Conservation (phyloP, 2,797 vertebrate species). For the Clarias pachynema region DNA sequence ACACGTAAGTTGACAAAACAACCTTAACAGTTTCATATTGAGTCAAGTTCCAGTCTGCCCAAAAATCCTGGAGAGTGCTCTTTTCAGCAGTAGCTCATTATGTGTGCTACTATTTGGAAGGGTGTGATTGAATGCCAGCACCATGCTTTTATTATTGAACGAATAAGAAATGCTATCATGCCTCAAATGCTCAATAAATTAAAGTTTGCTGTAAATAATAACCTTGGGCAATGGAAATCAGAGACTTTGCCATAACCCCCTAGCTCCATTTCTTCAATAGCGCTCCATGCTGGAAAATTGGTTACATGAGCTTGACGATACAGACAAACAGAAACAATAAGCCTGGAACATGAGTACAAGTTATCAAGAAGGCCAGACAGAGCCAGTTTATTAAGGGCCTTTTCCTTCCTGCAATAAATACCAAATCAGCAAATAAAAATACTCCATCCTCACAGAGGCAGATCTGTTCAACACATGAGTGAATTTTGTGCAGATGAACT, state of each 20-base stretch:
- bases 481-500: slow-evolving; percentile 7
- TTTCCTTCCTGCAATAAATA: slow-evolving; percentile 75
- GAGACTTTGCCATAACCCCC: not conserved
- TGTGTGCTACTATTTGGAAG: not conserved
- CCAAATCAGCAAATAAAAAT: slow-evolving; percentile 68
- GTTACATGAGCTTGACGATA: slow-evolving; percentile 52
- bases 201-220: not conserved
- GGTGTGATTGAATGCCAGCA: not conserved
- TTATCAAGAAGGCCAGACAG: slow-evolving; percentile 63
- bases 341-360: slow-evolving; percentile 68
- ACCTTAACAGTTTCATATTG: not conserved
- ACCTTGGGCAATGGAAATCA: not conserved
- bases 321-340: slow-evolving; percentile 60
- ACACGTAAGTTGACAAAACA: not conserved
- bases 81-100: not conserved
- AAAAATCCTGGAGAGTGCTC: not conserved
- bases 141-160: not conserved
- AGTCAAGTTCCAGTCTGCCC: not conserved
- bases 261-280: not conserved
- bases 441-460: slow-evolving; percentile 45
- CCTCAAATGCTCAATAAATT: not conserved
- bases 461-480: slow-evolving; percentile 75
- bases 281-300: not conserved
- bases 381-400: slow-evolving; percentile 67
- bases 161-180: not conserved